These are phyloP conservation scores for Sussaba pulchella DNA, from an alignment of 2,888 invertebrate genomes.

Conservation along the genomic window DNA sequence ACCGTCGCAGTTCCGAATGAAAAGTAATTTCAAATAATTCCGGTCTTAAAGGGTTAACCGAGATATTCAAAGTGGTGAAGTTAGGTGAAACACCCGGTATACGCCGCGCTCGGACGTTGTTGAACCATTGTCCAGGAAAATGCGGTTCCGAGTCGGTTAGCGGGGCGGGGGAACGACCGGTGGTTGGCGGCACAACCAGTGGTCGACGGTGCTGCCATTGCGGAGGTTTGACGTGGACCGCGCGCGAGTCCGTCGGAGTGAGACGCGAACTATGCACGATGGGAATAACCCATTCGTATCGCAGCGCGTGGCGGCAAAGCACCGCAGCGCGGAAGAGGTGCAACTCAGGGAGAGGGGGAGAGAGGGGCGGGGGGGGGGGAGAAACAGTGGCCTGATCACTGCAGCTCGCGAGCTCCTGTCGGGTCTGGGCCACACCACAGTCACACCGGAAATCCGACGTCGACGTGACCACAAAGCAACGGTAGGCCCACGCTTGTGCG, in stretches of 20 bases:
- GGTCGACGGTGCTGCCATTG: slow-evolving; percentile 12
- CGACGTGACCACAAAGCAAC: slow-evolving; percentile 55
- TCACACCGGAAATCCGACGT: slow-evolving; percentile 57
- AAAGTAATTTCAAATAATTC: no score
- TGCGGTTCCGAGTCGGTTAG: neutral
- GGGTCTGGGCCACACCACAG: slow-evolving; percentile 24
- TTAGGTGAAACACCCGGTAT: no score
- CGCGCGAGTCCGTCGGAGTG: neutral
- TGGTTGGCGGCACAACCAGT: slow-evolving; percentile 15
- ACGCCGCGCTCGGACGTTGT: slow-evolving; percentile 1
- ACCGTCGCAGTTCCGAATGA: no score
- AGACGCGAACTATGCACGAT: slow-evolving; percentile 10
- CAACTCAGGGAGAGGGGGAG: no score
- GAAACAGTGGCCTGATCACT: slow-evolving; percentile 24
- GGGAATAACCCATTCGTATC: neutral
- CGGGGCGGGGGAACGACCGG: neutral
- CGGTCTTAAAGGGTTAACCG: no score
- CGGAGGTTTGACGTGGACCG: slow-evolving; percentile 26
- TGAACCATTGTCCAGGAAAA: slow-evolving; percentile 39
- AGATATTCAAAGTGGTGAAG: no score
- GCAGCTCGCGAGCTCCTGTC: slow-evolving; percentile 29
- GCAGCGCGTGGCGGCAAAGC: slow-evolving; percentile 2
- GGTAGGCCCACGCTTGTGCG: slow-evolving; percentile 12
- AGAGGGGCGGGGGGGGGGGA: neutral
- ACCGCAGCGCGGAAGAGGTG: neutral